Percentiles rank a stretch among this genome's conserved stretches.
Evolutionary conservation across 2,797 vertebrate species (phyloP).

Genomic region (Mormyrus proboscirostris): DNA sequence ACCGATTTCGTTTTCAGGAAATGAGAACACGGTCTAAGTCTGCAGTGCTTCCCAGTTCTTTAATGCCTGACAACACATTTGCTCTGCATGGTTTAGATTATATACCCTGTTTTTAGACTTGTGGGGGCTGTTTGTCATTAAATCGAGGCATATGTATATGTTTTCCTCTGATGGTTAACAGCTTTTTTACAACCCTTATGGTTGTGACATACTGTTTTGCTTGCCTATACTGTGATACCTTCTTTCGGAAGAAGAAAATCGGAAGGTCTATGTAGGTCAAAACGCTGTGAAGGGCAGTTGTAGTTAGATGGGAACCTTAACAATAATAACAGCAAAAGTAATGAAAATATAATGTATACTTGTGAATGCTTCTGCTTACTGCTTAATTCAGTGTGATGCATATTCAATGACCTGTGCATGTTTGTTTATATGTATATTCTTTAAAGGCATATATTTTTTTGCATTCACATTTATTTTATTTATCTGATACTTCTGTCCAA

Average conservation of each 20-base stretch:
- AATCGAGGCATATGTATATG: neutral
- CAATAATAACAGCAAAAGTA: neutral
- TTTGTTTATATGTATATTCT: neutral
- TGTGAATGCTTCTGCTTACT: neutral
- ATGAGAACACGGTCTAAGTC: neutral
- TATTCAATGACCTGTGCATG: neutral
- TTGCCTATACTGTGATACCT: neutral
- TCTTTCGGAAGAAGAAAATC: neutral
- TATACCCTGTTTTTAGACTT: neutral
- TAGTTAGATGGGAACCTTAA: neutral
- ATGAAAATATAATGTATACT: neutral
- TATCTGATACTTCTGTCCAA: neutral
- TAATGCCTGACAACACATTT: neutral
- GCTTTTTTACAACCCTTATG: neutral
- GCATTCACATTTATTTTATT: neutral
- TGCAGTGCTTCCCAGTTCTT: neutral
- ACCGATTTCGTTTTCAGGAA: neutral
- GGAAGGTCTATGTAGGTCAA: neutral
- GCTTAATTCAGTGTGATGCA: neutral
- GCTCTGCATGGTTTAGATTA: constrained; percentile 2
- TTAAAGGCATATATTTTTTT: neutral
- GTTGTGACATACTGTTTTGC: neutral
- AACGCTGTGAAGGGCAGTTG: neutral
- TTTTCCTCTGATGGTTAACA: neutral
- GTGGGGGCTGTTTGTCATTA: constrained; percentile 6